Evolutionary conservation across 2,888 invertebrate genomes (phyloP), one percentile per base, ranked within the genome.

Genomic region (Caenorhabditis sinica): DNA sequence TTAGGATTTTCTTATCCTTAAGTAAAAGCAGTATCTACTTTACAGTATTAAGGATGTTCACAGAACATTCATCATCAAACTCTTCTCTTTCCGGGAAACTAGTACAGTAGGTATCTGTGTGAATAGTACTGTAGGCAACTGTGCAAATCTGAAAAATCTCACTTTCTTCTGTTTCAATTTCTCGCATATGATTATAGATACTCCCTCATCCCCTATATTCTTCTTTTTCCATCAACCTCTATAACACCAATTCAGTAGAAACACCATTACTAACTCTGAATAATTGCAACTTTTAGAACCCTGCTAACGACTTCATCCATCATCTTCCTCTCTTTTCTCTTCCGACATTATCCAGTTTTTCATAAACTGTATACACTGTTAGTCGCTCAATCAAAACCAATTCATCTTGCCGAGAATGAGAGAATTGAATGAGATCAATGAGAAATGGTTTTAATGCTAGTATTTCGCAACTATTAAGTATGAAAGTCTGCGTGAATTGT

Each of bases 281-380:
- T 40, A 9, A 40, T 40, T 20, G 51, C 20, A 51, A 51, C 51
- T 20, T 23, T n/a, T 15, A 51, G 8, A 20, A 4, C 23, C 51
- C 15, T 45, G n/a, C 20, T 51, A 51, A 51, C n/a, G 23, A 23
- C 51, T 51, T 20, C 51, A 51, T 51, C 51, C 51, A 51, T 51
- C 51, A 51, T 51, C 23, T 2, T 20, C 20, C 15, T 3, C n/a
- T n/a, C n/a, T n/a, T n/a, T n/a, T n/a, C n/a, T n/a, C 20, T n/a
- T 51, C 20, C 23, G n/a, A 1, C 8, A n/a, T 23, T 23, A 51
- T 51, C 51, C 23, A 51, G 51, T 51, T 51, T 51, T 51, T 51
- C 51, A 51, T 51, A 51, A 51, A 51, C 51, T 51, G 51, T 40
- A 40, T 20, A 51, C 51, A 51, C 51, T 51, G 51, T 51, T 51